Percentiles rank a stretch among this genome's conserved stretches.
phyloP scores from a whole-genome alignment of 1,140 invertebrate species.

The Telenomus remus region DNA sequence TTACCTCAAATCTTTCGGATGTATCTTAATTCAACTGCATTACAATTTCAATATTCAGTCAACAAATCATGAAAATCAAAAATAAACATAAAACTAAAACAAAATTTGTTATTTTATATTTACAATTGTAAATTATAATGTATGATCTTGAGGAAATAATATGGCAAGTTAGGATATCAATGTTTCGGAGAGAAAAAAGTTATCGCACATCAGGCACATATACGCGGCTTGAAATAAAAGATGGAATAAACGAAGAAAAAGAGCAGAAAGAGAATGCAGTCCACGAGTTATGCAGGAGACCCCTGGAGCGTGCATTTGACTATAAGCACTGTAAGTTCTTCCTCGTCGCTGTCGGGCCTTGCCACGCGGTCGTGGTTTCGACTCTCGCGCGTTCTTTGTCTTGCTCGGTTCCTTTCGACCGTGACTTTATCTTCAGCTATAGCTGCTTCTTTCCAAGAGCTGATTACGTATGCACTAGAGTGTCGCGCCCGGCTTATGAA shows the following conservation, averaged over 20 bases:
- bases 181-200: slow-evolving; percentile 20
- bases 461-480: slow-evolving; percentile 56
- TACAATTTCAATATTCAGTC: too few species aligned
- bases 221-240: slow-evolving; percentile 34
- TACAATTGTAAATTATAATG: slow-evolving; percentile 1
- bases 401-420: slow-evolving; percentile 53
- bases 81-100: neutral
- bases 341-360: slow-evolving; percentile 52
- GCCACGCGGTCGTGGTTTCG: slow-evolving; percentile 44
- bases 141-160: slow-evolving; percentile 12
- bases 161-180: slow-evolving; percentile 30
- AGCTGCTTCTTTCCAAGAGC: slow-evolving; percentile 53
- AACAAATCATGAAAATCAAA: neutral
- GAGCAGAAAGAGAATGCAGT: slow-evolving; percentile 45
- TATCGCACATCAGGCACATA: slow-evolving; percentile 19
- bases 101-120: too few species aligned
- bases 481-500: slow-evolving; percentile 57
- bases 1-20: neutral
- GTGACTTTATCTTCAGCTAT: slow-evolving; percentile 43
- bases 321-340: slow-evolving; percentile 54
- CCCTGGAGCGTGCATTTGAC: slow-evolving; percentile 54
- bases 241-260: slow-evolving; percentile 42
- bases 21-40: too few species aligned
- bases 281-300: slow-evolving; percentile 53
- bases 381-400: slow-evolving; percentile 45